A percentile compares a stretch with the other conserved stretches of the same genome.
Evolutionary conservation across 2,113 vertebrate genomes (phyloP).

Genomic region (Amphiprion ocellaris): DNA sequence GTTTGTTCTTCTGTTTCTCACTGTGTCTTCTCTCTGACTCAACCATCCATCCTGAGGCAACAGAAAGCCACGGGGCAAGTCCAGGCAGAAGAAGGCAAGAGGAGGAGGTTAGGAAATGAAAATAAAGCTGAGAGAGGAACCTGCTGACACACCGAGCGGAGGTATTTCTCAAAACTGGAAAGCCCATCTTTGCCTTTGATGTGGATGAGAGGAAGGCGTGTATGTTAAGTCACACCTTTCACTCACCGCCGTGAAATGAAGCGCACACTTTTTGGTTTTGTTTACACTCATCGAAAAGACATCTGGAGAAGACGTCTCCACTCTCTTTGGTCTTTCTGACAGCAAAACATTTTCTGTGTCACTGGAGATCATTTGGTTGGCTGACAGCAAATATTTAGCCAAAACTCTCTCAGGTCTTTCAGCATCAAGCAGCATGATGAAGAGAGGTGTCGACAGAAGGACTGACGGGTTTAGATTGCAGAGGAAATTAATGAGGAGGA

Average conservation of each 20-base stretch:
- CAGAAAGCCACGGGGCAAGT: constrained; percentile 20
- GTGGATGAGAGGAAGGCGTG: constrained; percentile 29
- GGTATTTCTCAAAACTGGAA: constrained; percentile 49
- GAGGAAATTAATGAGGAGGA: background rate
- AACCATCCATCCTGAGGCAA: constrained; percentile 2
- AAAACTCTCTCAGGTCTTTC: constrained; percentile 28
- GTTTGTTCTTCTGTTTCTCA: constrained; percentile 9
- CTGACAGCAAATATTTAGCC: constrained; percentile 65
- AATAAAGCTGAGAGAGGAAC: constrained; percentile 44
- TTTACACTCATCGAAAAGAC: constrained; percentile 46
- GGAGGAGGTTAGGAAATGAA: constrained; percentile 26
- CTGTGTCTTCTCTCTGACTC: constrained; percentile 7
- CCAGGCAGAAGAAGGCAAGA: constrained; percentile 11
- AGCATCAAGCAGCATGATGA: background rate
- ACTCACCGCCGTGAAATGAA: constrained; percentile 30
- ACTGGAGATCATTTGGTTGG: constrained; percentile 15
- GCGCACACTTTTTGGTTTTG: constrained; percentile 6
- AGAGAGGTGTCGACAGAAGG: background rate
- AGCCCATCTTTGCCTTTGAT: constrained; percentile 51
- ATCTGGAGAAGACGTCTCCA: constrained; percentile 54
- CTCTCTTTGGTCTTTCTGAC: constrained; percentile 18
- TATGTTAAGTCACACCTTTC: constrained; percentile 46
- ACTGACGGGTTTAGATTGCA: background rate
- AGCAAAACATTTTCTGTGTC: constrained; percentile 32
- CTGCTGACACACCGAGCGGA: constrained; percentile 40